These are phyloP conservation scores for Pedionomus torquatus DNA, from an alignment of 2,113 vertebrate genomes.

Conservation along the genomic window DNA sequence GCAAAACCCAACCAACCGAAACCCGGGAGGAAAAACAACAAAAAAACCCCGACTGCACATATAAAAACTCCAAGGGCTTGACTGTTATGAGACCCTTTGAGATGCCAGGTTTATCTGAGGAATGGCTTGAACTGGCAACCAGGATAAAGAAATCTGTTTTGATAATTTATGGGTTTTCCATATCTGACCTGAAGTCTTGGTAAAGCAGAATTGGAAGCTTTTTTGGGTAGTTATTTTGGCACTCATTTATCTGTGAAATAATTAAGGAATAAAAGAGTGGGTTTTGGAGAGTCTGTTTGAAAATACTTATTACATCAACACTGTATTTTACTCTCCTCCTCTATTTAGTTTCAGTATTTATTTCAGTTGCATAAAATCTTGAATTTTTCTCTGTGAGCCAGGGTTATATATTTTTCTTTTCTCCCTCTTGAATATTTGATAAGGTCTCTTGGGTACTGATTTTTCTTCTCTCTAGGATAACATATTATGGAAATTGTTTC, in stretches of 20 bases:
- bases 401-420: neutral
- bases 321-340: neutral
- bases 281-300: neutral
- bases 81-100: accelerated
- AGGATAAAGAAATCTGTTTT: neutral
- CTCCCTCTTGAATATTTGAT: neutral
- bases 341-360: neutral
- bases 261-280: neutral
- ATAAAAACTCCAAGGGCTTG: neutral
- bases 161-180: neutral
- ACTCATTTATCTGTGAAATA: neutral
- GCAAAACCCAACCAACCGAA: neutral
- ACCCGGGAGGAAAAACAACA: neutral
- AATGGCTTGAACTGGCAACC: neutral
- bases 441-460: neutral
- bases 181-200: neutral
- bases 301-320: neutral
- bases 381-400: neutral
- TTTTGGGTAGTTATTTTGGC: neutral
- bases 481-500: constrained; percentile 12
- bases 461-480: neutral
- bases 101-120: neutral
- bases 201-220: neutral
- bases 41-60: accelerated
- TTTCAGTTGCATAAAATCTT: neutral